Evolutionary conservation across 2,888 invertebrate species (phyloP), one percentile per base, ranked within the genome.

Genomic region (Drosophila kokeensis): DNA sequence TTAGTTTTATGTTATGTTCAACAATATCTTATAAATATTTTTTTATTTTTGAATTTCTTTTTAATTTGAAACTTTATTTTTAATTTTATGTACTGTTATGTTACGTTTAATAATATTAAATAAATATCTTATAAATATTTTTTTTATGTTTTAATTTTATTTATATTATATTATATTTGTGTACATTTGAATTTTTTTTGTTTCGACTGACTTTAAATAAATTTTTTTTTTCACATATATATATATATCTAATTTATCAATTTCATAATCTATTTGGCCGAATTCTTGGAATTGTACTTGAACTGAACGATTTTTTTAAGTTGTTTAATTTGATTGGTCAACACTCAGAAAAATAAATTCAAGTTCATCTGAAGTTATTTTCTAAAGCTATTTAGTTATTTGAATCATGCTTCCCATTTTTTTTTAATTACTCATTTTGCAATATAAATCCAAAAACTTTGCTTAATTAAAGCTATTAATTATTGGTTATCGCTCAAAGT

Each of bases 211-310:
- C n/a, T 11, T 40, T 42, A 6, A 8, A 42, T 21, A 42, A 0
- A 11, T 7, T 45, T 30, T 4, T 11, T 4, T 8, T 0, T 11
- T 10, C 32, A 48, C 7, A n/a, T 29, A 18, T n/a, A 18, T 50
- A 55, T 38, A 0, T 48, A 15, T 27, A 24, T 24, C 5, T 49
- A 18, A 10, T 10, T 18, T 2, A 49, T 2, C 49, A 18, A 29
- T 27, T 29, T 18, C 49, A 18, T 18, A 49, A 29, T 65, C 13
- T 45, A 34, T 42, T 30, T 55, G 2, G 13, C 32, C 32, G 11
- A 36, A 4, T n/a, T 67, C 29, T 57, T 42, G 4, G 5, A 30
- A n/a, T 66, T 53, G 32, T 50, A 57, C 29, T 49, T 38, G 21
- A 38, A 5, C 5, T 21, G 38, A n/a, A 32, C 7, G 30, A 32